Percentiles rank a stretch among this genome's conserved stretches.
Conservation (phyloP, 2,888 invertebrate genomes). For the Julus scanicus region DNA sequence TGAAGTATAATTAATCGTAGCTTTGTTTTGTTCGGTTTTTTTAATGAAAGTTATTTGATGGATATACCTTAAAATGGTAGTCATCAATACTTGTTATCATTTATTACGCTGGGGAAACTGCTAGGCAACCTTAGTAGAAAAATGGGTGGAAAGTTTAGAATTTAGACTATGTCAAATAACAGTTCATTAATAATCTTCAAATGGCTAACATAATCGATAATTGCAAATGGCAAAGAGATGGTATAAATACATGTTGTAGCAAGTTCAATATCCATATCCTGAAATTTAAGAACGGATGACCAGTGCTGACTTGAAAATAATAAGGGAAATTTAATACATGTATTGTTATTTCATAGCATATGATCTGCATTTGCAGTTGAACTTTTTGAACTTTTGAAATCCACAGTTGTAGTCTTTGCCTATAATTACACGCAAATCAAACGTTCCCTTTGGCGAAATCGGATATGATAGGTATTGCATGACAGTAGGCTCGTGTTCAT, state of each 20-base stretch:
- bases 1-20: too few species aligned
- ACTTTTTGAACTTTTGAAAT: background rate
- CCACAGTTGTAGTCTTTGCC: background rate
- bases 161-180: too few species aligned
- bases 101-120: too few species aligned
- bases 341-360: too few species aligned
- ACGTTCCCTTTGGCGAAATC: background rate
- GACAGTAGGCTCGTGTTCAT: too few species aligned
- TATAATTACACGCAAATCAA: background rate
- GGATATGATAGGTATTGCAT: background rate
- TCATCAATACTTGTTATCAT: too few species aligned
- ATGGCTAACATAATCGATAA: background rate
- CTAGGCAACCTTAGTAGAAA: too few species aligned
- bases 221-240: background rate
- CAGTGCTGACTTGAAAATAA: background rate
- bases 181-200: too few species aligned
- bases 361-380: background rate
- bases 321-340: background rate
- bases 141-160: too few species aligned
- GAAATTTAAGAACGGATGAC: background rate
- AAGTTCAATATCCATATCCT: background rate
- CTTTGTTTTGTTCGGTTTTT: too few species aligned
- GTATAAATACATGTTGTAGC: background rate
- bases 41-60: too few species aligned
- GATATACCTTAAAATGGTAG: too few species aligned